Conservation (phyloP, 64 coral and sea anemone species). For the Trachythela sp. region DNA sequence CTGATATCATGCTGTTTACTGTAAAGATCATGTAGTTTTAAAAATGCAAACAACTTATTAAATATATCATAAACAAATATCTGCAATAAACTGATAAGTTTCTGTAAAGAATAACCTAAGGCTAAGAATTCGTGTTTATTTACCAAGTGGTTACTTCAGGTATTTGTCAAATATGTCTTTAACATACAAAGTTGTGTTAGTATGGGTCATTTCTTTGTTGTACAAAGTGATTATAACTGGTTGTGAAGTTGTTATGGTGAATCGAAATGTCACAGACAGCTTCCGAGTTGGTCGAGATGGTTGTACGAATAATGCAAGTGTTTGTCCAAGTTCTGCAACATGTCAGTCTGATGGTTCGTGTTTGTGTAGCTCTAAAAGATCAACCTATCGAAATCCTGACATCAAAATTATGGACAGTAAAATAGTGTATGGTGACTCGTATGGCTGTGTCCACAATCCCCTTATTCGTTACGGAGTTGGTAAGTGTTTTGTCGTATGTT, state of each 20-base stretch:
- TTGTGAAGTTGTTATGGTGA: conserved; percentile 8
- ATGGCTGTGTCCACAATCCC: background rate
- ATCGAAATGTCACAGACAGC: conserved; percentile 16
- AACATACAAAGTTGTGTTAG: background rate
- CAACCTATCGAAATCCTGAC: background rate
- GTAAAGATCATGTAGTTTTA: no score
- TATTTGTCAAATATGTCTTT: background rate
- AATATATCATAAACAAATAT: no score
- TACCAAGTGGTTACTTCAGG: background rate
- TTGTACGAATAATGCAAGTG: background rate
- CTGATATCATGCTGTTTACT: no score
- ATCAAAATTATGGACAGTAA: background rate
- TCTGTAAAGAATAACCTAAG: no score
- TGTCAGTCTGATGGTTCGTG: background rate
- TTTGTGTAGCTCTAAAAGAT: background rate
- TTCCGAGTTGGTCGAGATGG: conserved; percentile 9
- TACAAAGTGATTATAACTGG: background rate
- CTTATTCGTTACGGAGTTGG: background rate
- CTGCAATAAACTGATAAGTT: no score
- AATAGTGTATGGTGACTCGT: background rate
- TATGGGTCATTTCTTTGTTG: background rate
- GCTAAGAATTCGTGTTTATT: background rate
- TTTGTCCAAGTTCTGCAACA: background rate
- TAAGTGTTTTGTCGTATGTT: background rate
- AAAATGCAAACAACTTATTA: no score